Base-by-base conservation (phyloP, 2,797 vertebrate genomes). In the Oophaga sylvatica region DNA sequence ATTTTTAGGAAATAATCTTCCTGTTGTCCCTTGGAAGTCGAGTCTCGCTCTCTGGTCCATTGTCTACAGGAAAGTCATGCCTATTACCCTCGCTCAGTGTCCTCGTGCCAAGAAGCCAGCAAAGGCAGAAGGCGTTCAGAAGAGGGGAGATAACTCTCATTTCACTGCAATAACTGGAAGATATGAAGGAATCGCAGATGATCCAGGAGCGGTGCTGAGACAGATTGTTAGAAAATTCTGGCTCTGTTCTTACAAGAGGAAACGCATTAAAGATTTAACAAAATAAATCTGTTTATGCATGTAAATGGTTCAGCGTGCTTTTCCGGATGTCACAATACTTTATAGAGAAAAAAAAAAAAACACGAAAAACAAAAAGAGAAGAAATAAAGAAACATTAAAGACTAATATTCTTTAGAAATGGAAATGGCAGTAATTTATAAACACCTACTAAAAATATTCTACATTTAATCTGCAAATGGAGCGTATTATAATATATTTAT, bases 251-350 rank as follows among this genome's bases (percentile, higher is more conserved):
- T 86, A 85, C 84, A 81, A 86, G 84, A 89, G 87, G 87, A 89
- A 89, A 86, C 35, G 79, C 87, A 89, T 89, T 89, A 86, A 86
- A 89, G 87, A 89, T 89, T 89, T 86, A 89, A 83, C 83, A 86
- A 86, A 89, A 85, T 89, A 86, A 89, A 89, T 86, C 87, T 89
- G 87, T 89, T 89, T 89, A 89, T 89, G 87, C 87, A 89, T 89
- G 83, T 89, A 89, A 89, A 86, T 89, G 87, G 83, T 86, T 86
- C 87, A 56, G 71, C 79, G 26, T 89, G 84, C 26, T 89, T 86
- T 89, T 85, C 84, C 80, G 80, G 79, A 86, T 85, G 70, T 89
- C 68, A 89, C 62, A 82, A 70, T 63, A 62, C 73, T 60, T 35
- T 26, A 59, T 29, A 79, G 57, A 41, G 17, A n/a, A 41, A n/a